These are phyloP conservation scores for Amblyopsis rosae DNA, from an alignment of 2,113 vertebrate species.

Conservation along the genomic window DNA sequence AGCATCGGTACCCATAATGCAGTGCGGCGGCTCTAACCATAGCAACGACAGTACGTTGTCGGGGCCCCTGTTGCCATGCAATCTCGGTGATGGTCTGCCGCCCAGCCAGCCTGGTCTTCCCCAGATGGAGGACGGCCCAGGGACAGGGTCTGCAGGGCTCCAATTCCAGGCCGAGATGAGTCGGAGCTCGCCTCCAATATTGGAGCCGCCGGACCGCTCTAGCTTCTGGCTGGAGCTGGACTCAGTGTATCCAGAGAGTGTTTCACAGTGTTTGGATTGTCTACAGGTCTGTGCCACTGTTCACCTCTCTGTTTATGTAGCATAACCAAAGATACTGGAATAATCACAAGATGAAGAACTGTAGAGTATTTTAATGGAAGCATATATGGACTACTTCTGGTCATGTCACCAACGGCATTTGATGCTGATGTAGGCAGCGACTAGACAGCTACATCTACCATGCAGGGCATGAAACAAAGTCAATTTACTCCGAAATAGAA, in stretches of 20 bases:
- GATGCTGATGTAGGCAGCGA: too few relatives aligned
- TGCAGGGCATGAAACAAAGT: too few relatives aligned
- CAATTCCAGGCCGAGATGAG: conserved; percentile 84
- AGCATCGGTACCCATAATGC: conserved; percentile 38
- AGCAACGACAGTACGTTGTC: conserved; percentile 77
- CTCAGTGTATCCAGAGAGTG: conserved; percentile 75
- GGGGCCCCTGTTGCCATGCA: conserved; percentile 85
- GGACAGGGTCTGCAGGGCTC: conserved; percentile 53
- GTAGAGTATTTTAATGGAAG: too few relatives aligned
- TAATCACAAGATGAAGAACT: too few relatives aligned
- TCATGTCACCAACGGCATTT: too few relatives aligned
- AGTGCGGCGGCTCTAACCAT: conserved; percentile 43
- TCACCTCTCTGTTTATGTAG: background rate
- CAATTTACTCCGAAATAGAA: too few relatives aligned
- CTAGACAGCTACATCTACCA: too few relatives aligned
- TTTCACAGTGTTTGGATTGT: conserved; percentile 86
- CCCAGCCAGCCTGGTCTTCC: conserved; percentile 87
- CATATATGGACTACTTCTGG: too few relatives aligned
- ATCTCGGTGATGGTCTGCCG: conserved; percentile 82
- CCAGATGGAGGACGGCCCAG: conserved; percentile 63
- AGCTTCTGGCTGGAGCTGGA: conserved; percentile 88
- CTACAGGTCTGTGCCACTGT: conserved; percentile 67
- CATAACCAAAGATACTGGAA: too few relatives aligned
- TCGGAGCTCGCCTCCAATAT: conserved; percentile 83
- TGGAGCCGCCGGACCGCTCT: conserved; percentile 85